These are phyloP conservation scores for Diadema setosum DNA, from an alignment of 35 echinoderm and acorn worm species.

Conservation along the genomic window DNA sequence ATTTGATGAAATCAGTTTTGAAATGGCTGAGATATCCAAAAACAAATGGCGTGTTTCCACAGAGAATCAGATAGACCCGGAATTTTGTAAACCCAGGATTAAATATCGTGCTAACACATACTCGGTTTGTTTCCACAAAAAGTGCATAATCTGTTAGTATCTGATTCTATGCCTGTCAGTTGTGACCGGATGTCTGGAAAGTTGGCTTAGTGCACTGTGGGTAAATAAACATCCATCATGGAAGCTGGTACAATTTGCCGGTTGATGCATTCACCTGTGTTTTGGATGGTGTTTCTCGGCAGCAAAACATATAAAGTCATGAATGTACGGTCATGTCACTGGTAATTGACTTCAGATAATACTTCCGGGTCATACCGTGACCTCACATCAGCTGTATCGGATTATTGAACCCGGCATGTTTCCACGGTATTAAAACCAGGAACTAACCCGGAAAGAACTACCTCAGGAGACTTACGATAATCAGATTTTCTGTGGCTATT, in stretches of 20 bases:
- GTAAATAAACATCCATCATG: too few relatives aligned
- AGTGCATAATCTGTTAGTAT: background rate
- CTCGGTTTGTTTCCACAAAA: background rate
- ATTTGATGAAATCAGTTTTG: too few relatives aligned
- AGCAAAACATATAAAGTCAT: background rate
- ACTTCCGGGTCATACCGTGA: background rate
- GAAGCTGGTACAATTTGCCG: background rate
- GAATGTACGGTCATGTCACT: background rate
- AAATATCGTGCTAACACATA: background rate
- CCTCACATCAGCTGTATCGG: too few relatives aligned
- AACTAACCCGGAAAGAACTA: too few relatives aligned
- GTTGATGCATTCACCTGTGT: background rate
- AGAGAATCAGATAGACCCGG: background rate
- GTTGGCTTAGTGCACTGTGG: too few relatives aligned
- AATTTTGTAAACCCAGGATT: background rate
- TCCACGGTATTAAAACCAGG: background rate
- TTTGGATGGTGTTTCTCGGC: too few relatives aligned
- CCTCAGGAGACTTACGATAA: background rate
- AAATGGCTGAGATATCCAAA: too few relatives aligned
- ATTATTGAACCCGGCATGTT: too few relatives aligned
- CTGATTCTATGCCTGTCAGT: background rate
- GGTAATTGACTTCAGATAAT: background rate
- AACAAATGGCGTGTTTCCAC: too few relatives aligned
- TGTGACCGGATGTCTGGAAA: too few relatives aligned
- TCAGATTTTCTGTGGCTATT: background rate